phyloP scores from a whole-genome alignment of 92 coral and sea anemone species.

The Porites lobata region DNA sequence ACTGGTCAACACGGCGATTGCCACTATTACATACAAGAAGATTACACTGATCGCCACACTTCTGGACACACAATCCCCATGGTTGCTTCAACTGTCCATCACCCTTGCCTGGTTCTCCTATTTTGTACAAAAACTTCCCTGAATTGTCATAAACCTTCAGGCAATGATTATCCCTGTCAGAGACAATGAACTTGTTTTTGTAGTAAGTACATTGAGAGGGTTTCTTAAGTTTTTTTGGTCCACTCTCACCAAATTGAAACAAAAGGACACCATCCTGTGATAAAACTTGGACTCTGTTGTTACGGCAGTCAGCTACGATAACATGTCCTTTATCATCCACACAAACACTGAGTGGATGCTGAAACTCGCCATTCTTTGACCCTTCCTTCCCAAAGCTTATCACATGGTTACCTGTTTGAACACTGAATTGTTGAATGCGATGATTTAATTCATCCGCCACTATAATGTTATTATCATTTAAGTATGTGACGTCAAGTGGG shows the following conservation, averaged over 20 bases:
- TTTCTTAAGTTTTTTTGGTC: background rate
- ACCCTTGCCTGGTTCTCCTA: background rate
- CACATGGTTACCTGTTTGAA: slow-evolving; percentile 18
- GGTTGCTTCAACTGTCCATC: background rate
- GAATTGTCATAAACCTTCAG: slow-evolving; percentile 2
- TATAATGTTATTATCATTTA: background rate
- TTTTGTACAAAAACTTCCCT: slow-evolving; percentile 1
- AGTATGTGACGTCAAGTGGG: slow-evolving; percentile 1
- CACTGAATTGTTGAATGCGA: slow-evolving; percentile 9
- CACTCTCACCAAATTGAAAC: slow-evolving; percentile 5
- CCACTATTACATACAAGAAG: background rate
- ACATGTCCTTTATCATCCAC: slow-evolving; percentile 11
- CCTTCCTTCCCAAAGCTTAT: slow-evolving; percentile 36
- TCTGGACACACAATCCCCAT: background rate
- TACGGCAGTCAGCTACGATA: slow-evolving; percentile 11
- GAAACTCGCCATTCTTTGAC: slow-evolving; percentile 7
- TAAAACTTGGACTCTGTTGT: slow-evolving; percentile 25
- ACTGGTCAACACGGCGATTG: background rate
- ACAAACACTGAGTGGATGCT: background rate
- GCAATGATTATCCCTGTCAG: background rate
- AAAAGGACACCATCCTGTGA: slow-evolving; percentile 21
- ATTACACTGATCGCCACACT: background rate
- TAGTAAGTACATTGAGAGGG: background rate
- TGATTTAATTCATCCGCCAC: background rate
- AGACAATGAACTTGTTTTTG: background rate